Percentiles rank a stretch among this genome's conserved stretches.
Conservation (phyloP, 2,113 vertebrate genomes). For the Epinephelus moara region DNA sequence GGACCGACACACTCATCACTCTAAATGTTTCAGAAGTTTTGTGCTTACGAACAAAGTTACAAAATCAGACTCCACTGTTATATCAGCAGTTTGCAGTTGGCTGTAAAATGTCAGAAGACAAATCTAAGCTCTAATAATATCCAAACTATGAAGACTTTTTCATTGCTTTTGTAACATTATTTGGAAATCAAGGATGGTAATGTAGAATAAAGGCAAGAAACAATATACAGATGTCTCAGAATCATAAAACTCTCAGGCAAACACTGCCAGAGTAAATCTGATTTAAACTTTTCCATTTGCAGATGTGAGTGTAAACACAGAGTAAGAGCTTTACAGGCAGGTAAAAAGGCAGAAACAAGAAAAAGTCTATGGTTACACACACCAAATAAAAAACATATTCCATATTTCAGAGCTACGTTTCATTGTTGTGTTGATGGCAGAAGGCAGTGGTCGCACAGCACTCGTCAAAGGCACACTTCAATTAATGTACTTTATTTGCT, state of each 20-base stretch:
- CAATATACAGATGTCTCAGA: background rate
- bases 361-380: background rate
- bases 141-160: background rate
- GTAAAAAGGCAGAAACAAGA: background rate
- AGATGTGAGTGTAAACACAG: constrained; percentile 8
- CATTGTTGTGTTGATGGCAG: background rate
- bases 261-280: constrained; percentile 14
- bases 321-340: constrained; percentile 3
- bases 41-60: background rate
- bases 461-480: constrained; percentile 18
- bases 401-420: background rate
- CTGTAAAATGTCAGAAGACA: background rate
- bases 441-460: background rate
- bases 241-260: constrained; percentile 1
- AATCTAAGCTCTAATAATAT: background rate
- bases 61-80: background rate
- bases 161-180: constrained; percentile 26
- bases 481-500: constrained; percentile 7
- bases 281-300: constrained; percentile 41
- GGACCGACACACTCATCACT: background rate
- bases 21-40: constrained; percentile 12
- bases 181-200: constrained; percentile 16
- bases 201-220: background rate
- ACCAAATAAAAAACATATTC: background rate
- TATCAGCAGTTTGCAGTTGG: background rate